Evolutionary conservation across 2,113 vertebrate species (phyloP).

Genomic region (Halcyon malimbica): DNA sequence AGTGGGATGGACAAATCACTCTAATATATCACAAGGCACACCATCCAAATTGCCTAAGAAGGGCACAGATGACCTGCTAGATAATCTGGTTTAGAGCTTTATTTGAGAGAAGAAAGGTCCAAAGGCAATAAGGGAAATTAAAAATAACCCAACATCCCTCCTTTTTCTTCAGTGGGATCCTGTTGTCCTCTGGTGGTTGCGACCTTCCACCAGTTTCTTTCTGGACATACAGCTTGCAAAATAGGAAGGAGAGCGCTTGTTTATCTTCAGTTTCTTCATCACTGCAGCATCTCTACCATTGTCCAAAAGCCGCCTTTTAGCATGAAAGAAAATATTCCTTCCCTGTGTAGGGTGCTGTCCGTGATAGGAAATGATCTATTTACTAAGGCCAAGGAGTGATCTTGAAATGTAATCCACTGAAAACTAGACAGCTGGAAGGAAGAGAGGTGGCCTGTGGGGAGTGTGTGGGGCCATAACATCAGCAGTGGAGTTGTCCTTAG

Average conservation of each 20-base stretch:
- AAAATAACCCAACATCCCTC: background rate
- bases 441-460: background rate
- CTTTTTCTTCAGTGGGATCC: background rate
- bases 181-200: background rate
- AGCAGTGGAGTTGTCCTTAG: background rate
- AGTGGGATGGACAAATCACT: background rate
- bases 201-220: background rate
- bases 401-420: background rate
- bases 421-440: background rate
- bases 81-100: background rate
- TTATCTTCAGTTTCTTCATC: background rate
- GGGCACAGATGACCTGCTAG: background rate
- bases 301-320: background rate
- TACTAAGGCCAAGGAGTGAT: background rate
- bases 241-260: background rate
- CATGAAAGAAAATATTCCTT: background rate
- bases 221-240: background rate
- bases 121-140: background rate
- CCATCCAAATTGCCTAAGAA: background rate
- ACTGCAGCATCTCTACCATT: background rate
- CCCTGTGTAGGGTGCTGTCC: background rate
- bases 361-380: background rate
- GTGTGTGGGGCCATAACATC: background rate
- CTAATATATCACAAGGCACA: background rate
- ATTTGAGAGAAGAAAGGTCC: background rate